These are phyloP conservation scores for Sepiola atlantica DNA, from an alignment of 2,888 invertebrate species.

Conservation along the genomic window DNA sequence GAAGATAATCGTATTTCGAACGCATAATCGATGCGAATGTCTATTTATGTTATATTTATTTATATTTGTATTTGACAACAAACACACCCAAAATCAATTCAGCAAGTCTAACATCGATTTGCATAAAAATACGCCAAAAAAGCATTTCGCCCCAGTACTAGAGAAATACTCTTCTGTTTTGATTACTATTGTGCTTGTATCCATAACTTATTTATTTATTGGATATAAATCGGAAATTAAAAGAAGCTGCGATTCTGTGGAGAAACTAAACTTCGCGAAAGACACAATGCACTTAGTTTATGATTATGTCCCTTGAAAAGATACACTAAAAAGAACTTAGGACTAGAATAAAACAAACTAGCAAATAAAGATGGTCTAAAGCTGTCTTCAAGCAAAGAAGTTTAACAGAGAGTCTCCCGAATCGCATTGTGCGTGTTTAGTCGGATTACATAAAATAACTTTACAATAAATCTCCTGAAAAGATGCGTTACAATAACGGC, in stretches of 20 bases:
- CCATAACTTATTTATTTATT: background rate
- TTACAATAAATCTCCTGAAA: constrained; percentile 4
- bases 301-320: background rate
- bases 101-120: background rate
- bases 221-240: background rate
- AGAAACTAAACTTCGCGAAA: background rate
- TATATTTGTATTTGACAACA: no score
- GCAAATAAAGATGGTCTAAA: no score
- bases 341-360: background rate
- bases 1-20: no score
- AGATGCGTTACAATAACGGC: background rate
- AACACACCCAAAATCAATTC: no score
- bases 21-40: no score
- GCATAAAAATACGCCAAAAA: background rate
- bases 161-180: background rate
- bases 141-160: background rate
- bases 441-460: background rate
- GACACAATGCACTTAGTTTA: background rate
- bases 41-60: no score
- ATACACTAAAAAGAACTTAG: background rate
- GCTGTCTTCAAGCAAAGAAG: background rate
- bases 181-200: background rate
- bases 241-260: background rate
- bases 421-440: background rate
- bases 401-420: background rate